Conservation (phyloP, 1,140 invertebrate genomes). For the Ceratosolen solmsi region DNA sequence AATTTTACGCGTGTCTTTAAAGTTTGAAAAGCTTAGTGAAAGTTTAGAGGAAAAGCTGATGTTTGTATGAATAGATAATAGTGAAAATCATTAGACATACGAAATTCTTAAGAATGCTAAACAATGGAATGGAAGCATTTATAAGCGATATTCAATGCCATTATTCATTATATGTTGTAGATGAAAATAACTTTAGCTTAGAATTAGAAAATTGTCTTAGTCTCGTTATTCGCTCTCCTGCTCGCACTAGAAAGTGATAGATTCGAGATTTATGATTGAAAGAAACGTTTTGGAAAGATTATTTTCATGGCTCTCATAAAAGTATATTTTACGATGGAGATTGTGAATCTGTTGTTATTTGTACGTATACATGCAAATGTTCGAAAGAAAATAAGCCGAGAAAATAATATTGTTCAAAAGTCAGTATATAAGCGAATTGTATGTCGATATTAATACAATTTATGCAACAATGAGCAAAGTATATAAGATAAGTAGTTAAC, state of each 20-base stretch:
- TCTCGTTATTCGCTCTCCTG: neutral
- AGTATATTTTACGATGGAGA: conserved; percentile 18
- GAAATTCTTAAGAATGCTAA: no score
- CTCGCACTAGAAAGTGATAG: neutral
- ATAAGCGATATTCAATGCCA: neutral
- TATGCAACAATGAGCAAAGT: neutral
- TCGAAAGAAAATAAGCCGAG: neutral
- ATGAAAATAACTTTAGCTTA: neutral
- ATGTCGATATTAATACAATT: neutral
- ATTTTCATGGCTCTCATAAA: conserved; percentile 22
- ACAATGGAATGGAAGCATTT: no score
- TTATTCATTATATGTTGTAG: neutral
- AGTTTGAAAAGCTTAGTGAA: no score
- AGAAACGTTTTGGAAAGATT: conserved; percentile 13
- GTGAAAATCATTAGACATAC: no score
- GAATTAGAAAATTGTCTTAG: neutral
- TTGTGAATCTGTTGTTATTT: conserved; percentile 9
- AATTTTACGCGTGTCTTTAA: no score
- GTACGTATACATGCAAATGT: neutral
- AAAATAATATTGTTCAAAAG: neutral
- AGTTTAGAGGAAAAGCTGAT: no score
- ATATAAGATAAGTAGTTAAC: neutral
- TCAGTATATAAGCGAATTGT: neutral
- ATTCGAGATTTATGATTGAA: conserved; percentile 11
- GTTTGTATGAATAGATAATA: no score